Evolutionary conservation across 2,888 invertebrate species (phyloP).

Genomic region (Leptopilina syphax): DNA sequence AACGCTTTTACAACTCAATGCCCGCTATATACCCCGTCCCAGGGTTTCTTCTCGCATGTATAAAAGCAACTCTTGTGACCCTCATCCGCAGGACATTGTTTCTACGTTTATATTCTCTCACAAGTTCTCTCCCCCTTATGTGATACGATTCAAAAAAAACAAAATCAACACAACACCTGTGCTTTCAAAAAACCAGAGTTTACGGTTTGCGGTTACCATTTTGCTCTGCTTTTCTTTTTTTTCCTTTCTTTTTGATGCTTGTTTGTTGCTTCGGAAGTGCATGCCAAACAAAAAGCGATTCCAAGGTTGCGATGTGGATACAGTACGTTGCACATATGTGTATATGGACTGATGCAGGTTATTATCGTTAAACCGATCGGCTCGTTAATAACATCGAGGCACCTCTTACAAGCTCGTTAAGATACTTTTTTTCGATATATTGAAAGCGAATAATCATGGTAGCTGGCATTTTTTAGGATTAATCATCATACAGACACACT

Average conservation of each 20-base stretch:
- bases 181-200: background rate
- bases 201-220: background rate
- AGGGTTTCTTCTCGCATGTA: constrained; percentile 48
- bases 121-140: constrained; percentile 49
- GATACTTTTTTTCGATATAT: constrained; percentile 41
- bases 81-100: constrained; percentile 63
- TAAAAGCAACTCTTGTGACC: constrained; percentile 56
- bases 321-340: constrained; percentile 36
- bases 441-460: constrained; percentile 40
- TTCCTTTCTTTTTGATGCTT: constrained; percentile 4
- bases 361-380: constrained; percentile 40
- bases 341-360: constrained; percentile 39
- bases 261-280: constrained; percentile 39
- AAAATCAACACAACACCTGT: constrained; percentile 46
- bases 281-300: constrained; percentile 16
- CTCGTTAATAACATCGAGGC: constrained; percentile 35
- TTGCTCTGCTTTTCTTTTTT: background rate
- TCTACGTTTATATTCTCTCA: constrained; percentile 67
- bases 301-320: constrained; percentile 30
- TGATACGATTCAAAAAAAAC: constrained; percentile 62
- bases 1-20: constrained; percentile 77
- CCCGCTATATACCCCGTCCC: constrained; percentile 61
- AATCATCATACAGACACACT: constrained; percentile 1
- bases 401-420: constrained; percentile 41
- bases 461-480: constrained; percentile 39